These are phyloP conservation scores for Heliconius hewitsoni DNA, from an alignment of 1,140 invertebrate genomes.

Conservation along the genomic window DNA sequence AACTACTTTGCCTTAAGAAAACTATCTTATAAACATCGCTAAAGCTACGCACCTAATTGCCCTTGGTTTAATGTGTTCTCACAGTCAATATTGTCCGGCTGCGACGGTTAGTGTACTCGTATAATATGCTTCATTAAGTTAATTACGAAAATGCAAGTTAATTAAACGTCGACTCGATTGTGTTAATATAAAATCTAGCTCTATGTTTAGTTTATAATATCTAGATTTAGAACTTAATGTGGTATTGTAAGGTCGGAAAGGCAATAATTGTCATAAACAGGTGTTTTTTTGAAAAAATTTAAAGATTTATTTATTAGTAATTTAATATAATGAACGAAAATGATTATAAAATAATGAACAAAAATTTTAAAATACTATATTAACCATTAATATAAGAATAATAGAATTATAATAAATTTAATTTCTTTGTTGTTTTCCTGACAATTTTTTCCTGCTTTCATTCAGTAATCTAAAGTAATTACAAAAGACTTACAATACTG, in stretches of 20 bases:
- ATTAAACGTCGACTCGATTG: neutral
- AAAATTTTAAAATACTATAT: too few relatives aligned
- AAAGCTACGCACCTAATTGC: slow-evolving; percentile 45
- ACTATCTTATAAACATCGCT: slow-evolving; percentile 47
- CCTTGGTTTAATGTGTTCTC: slow-evolving; percentile 13
- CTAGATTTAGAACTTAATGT: too few relatives aligned
- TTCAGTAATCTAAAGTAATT: neutral
- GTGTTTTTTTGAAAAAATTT: too few relatives aligned
- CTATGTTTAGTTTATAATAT: neutral
- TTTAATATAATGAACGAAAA: too few relatives aligned
- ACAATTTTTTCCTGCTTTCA: too few relatives aligned
- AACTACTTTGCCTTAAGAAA: slow-evolving; percentile 56
- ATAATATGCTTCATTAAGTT: slow-evolving; percentile 10
- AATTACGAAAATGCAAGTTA: slow-evolving; percentile 3
- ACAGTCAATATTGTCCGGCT: neutral
- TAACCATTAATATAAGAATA: too few relatives aligned
- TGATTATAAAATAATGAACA: too few relatives aligned
- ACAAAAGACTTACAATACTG: neutral
- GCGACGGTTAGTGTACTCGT: neutral
- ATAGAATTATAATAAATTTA: too few relatives aligned
- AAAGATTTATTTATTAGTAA: too few relatives aligned
- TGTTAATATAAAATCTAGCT: neutral
- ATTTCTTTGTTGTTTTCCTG: too few relatives aligned
- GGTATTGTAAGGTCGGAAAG: too few relatives aligned
- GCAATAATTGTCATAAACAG: too few relatives aligned